Evolutionary conservation across 2,888 invertebrate genomes (phyloP), one percentile per base, ranked within the genome.

Genomic region (Slavum lentiscoides): DNA sequence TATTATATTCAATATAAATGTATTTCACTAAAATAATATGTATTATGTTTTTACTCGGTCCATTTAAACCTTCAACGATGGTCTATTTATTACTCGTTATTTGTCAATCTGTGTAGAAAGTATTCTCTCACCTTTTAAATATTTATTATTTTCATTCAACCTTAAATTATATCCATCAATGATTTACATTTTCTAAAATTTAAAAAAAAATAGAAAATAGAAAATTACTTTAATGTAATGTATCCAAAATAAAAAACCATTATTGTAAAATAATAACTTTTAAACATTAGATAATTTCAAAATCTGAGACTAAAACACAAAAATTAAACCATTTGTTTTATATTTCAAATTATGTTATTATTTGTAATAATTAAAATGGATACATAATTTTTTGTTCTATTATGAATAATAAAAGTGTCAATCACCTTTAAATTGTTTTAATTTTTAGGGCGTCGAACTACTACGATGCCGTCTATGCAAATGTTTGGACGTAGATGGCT

Each of bases 401-500:
- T 30, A 30, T 30, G 30, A 30, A 30, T 30, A 30, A 30, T 30
- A 30, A 2, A 30, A 30, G 4, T 30, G 30, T 30, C 30, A 43
- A 43, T 43, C 19, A 49, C 11, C 6, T 30, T 15, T 15, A 37
- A 19, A 69, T 23, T 21, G 21, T 67, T 49, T 13, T 72, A 49
- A 23, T 62, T 80, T 80, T 23, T 15, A 80, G 72, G 80, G 80
- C 72, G 72, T 70, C 80, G 80, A 80, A 64, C 43, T 72, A 80
- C 55, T 64, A 72, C 70, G 70, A 96, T 96, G 96, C 96, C 96
- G 86, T 94, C 94, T 85, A 89, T 96, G 86, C 91, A 92, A 86
- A 91, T 94, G 84, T 94, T 95, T 87, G 93, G 93, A 85, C 90
- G 96, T 86, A 92, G 94, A 88, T 96, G 96, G 96, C 91, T 93